Conservation (phyloP, 2,113 vertebrate species). For the Gobio gobio region DNA sequence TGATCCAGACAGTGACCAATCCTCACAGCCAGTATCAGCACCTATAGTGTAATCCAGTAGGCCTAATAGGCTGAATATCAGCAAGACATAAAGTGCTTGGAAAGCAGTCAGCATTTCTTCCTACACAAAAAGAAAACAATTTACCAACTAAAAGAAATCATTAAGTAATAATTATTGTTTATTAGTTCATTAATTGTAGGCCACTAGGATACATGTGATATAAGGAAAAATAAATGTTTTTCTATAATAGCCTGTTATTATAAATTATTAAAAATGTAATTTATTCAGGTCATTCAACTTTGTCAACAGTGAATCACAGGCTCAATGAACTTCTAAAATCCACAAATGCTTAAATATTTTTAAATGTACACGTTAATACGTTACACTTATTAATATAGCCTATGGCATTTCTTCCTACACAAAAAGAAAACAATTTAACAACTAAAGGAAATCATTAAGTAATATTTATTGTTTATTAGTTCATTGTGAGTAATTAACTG, state of each 20-base stretch:
- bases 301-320: too few species aligned
- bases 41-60: neutral
- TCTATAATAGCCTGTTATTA: too few species aligned
- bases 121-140: neutral
- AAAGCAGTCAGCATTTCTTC: conserved; percentile 58
- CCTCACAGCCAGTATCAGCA: conserved; percentile 43
- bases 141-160: neutral
- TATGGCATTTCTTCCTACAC: conserved; percentile 54
- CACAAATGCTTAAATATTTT: too few species aligned
- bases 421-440: neutral
- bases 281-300: too few species aligned
- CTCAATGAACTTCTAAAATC: too few species aligned
- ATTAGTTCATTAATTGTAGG: too few species aligned
- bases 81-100: conserved; percentile 41
- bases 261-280: too few species aligned
- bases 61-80: conserved; percentile 21
- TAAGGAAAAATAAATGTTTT: too few species aligned
- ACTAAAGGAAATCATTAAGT: neutral
- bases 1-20: rapidly evolving
- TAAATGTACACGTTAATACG: too few species aligned
- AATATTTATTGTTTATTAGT: neutral
- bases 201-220: neutral
- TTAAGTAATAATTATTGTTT: neutral
- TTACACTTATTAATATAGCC: too few species aligned
- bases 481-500: neutral